These are phyloP conservation scores for Ia io DNA, from an alignment of 2,113 vertebrate genomes.

Conservation along the genomic window DNA sequence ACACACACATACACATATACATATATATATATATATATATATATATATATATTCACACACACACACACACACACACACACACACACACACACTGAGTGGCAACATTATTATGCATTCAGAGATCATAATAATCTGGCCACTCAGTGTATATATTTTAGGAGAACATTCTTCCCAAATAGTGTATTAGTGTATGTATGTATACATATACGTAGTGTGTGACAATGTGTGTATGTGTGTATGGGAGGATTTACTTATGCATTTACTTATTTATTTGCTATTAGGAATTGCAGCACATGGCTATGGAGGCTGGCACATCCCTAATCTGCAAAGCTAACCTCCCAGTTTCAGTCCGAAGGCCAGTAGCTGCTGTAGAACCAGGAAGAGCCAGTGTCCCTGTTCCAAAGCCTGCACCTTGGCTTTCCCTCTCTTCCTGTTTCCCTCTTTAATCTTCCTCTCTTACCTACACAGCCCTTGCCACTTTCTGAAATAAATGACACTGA, in stretches of 20 bases:
- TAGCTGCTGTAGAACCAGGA: background rate
- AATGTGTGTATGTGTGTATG: background rate
- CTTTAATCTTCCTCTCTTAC: background rate
- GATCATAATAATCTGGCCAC: no score
- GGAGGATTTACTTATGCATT: background rate
- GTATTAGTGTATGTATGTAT: no score
- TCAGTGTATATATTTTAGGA: background rate
- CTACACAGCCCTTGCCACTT: background rate
- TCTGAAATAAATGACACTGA: background rate
- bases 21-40: no score
- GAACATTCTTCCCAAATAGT: background rate
- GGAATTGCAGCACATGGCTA: background rate
- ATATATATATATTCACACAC: no score
- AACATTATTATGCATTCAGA: no score
- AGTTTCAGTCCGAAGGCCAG: background rate
- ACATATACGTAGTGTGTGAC: background rate
- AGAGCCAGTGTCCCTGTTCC: background rate
- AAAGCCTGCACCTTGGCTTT: background rate
- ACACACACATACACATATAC: no score
- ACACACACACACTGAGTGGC: no score
- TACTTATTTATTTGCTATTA: background rate
- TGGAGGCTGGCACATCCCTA: background rate
- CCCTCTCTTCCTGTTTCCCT: background rate
- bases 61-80: no score
- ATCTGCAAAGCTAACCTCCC: background rate